Percentiles rank a stretch among this genome's conserved stretches.
phyloP scores from a whole-genome alignment of 1,140 invertebrate genomes.

The Saxidomus purpurata region DNA sequence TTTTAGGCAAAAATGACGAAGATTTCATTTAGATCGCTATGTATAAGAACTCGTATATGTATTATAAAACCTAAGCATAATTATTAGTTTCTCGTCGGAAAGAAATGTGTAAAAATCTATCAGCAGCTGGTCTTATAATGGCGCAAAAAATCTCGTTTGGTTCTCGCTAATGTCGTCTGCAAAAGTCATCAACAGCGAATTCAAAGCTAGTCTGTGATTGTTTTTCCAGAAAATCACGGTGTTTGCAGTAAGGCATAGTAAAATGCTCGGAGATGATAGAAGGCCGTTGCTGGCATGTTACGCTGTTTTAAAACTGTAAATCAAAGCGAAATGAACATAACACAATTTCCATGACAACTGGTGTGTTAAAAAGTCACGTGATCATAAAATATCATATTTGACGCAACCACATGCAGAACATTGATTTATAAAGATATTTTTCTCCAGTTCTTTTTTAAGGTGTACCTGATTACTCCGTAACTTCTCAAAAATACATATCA shows the following conservation, averaged over 20 bases:
- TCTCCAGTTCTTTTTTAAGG: too few relatives aligned
- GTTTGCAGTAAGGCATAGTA: slow-evolving; percentile 57
- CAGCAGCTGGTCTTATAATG: slow-evolving; percentile 60
- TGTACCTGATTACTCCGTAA: too few relatives aligned
- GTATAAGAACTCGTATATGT: neutral
- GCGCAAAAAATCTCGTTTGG: slow-evolving; percentile 58
- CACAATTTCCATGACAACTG: slow-evolving; percentile 62
- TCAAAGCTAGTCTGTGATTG: slow-evolving; percentile 53
- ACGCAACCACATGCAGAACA: slow-evolving; percentile 34
- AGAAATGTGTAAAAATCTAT: slow-evolving; percentile 40
- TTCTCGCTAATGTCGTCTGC: slow-evolving; percentile 60
- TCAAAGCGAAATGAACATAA: slow-evolving; percentile 50
- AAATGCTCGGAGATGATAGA: slow-evolving; percentile 56
- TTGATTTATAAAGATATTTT: neutral
- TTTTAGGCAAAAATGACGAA: too few relatives aligned
- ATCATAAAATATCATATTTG: slow-evolving; percentile 32
- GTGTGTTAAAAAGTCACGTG: slow-evolving; percentile 53
- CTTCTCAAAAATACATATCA: too few relatives aligned
- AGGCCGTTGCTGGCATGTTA: slow-evolving; percentile 52
- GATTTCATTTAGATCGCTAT: neutral
- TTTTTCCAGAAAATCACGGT: slow-evolving; percentile 47
- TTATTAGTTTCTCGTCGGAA: slow-evolving; percentile 20
- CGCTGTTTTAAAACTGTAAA: slow-evolving; percentile 60
- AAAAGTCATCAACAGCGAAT: slow-evolving; percentile 45
- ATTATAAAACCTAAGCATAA: neutral